phyloP scores from a whole-genome alignment of 1,140 invertebrate species.

The Vanessa atalanta region DNA sequence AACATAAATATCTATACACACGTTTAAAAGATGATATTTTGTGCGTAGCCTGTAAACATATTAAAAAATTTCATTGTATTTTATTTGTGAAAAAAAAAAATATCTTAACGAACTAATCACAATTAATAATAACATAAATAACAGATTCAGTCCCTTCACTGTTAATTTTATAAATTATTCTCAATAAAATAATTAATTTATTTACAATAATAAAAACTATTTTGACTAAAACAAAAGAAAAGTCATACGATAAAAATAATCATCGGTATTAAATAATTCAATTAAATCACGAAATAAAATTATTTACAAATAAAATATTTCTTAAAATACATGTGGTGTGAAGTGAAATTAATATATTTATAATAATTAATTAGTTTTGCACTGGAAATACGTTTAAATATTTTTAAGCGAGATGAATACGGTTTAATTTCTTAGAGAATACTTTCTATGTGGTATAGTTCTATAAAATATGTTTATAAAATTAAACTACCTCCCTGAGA shows the following conservation, averaged over 20 bases:
- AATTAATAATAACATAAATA: constrained; percentile 45
- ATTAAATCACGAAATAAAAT: constrained; percentile 30
- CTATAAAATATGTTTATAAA: background rate
- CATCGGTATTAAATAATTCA: constrained; percentile 28
- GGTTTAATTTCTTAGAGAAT: constrained; percentile 16
- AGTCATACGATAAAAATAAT: constrained; percentile 31
- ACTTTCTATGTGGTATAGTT: constrained; percentile 13
- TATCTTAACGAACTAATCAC: constrained; percentile 17
- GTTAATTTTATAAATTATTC: constrained; percentile 32
- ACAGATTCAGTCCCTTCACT: constrained; percentile 60
- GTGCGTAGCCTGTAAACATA: constrained; percentile 10
- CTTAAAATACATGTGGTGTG: constrained; percentile 27
- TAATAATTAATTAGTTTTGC: background rate
- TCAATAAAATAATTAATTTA: constrained; percentile 52
- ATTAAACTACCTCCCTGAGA: constrained; percentile 83
- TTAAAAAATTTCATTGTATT: constrained; percentile 6
- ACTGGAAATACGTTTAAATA: background rate
- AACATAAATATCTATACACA: background rate
- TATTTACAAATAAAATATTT: constrained; percentile 49
- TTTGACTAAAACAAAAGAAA: constrained; percentile 32
- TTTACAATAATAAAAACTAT: constrained; percentile 40
- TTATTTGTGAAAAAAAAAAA: constrained; percentile 16
- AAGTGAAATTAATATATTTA: background rate
- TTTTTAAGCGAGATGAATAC: constrained; percentile 6
- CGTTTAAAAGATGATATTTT: background rate